Evolutionary conservation across 2,797 vertebrate species (phyloP).

Genomic region (Scolopax bukidnonensis): DNA sequence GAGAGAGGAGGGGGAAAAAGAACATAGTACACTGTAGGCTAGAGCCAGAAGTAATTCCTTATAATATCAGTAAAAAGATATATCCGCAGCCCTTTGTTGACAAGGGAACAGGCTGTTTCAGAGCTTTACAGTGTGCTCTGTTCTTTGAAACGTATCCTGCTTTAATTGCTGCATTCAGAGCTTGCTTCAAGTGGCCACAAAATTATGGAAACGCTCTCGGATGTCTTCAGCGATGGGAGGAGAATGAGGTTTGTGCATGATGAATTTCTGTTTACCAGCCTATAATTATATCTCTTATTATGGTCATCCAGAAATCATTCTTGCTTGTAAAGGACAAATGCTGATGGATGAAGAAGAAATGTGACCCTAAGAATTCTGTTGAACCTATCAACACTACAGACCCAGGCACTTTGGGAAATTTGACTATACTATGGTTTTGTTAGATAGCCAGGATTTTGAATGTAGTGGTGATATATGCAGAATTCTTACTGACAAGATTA

Average conservation of each 20-base stretch:
- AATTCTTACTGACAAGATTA: not conserved
- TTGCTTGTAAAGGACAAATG: not conserved
- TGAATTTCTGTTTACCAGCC: not conserved
- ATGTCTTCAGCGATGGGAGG: not conserved
- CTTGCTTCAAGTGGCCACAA: not conserved
- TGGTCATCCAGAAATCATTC: not conserved
- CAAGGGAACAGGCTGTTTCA: not conserved
- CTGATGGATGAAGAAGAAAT: not conserved
- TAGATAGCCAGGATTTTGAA: not conserved
- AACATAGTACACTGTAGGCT: not conserved
- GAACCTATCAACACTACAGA: not conserved
- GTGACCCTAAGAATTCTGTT: not conserved
- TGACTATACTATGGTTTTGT: not conserved
- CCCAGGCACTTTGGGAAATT: not conserved
- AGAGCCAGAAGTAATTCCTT: conserved; percentile 1
- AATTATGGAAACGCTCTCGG: not conserved
- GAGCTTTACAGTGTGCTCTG: not conserved
- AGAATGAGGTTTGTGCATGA: not conserved
- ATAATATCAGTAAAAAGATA: not conserved
- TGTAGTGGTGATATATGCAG: not conserved
- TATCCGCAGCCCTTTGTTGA: not conserved
- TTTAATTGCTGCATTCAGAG: not conserved
- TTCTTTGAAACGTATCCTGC: not conserved
- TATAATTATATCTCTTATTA: not conserved
- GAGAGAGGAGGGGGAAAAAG: not conserved